Conservation (phyloP, 2,113 vertebrate genomes). For the Pteronura brasiliensis region DNA sequence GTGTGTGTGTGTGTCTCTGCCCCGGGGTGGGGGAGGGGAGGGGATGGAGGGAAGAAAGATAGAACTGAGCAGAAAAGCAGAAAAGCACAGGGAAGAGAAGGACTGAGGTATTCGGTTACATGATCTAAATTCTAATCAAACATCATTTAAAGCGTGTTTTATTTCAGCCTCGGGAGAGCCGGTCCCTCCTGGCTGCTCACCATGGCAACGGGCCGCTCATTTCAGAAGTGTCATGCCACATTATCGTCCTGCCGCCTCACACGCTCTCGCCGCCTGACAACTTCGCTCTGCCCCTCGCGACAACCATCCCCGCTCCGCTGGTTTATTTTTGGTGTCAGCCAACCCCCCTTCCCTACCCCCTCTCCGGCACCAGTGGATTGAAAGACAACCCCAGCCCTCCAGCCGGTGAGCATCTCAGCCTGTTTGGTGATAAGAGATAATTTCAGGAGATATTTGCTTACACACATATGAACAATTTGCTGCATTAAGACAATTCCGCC, state of each 20-base stretch:
- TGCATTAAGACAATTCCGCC: conserved; percentile 76
- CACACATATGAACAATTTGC: conserved; percentile 91
- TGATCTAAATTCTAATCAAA: conserved; percentile 99
- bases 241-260: conserved; percentile 96
- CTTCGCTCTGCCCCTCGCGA: conserved; percentile 93
- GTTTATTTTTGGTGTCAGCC: conserved; percentile 91
- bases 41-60: conserved; percentile 67
- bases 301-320: conserved; percentile 85
- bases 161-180: conserved; percentile 97
- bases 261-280: conserved; percentile 94
- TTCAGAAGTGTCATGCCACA: conserved; percentile 99
- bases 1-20: background rate
- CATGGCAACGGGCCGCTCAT: conserved; percentile 99
- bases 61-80: conserved; percentile 72
- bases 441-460: conserved; percentile 95
- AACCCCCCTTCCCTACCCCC: conserved; percentile 58
- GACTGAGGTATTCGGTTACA: conserved; percentile 92
- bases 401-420: conserved; percentile 86
- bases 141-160: conserved; percentile 99
- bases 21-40: background rate
- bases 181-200: conserved; percentile 93
- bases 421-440: conserved; percentile 94
- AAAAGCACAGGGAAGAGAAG: conserved; percentile 81
- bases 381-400: conserved; percentile 86
- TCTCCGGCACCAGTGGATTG: conserved; percentile 79